These are phyloP conservation scores for Sebastes oblongus DNA, from an alignment of 2,797 vertebrate genomes.

Conservation along the genomic window DNA sequence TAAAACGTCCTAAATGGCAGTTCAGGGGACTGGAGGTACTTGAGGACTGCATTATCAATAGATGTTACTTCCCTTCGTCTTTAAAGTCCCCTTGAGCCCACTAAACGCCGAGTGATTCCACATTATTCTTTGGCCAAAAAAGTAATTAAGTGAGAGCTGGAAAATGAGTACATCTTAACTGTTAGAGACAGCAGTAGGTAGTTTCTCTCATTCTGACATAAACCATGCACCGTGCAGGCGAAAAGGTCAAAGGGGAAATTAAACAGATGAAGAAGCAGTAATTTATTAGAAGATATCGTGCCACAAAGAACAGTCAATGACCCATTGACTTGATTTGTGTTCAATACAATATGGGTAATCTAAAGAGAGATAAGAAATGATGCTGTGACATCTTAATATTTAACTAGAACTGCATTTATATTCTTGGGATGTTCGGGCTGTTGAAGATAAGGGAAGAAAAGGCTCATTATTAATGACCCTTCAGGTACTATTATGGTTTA, in stretches of 20 bases:
- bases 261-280: slow-evolving; percentile 7
- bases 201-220: not conserved
- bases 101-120: not conserved
- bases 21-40: not conserved
- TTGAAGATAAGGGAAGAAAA: not conserved
- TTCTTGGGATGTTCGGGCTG: not conserved
- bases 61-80: not conserved
- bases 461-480: not conserved
- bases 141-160: not conserved
- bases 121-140: not conserved
- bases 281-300: slow-evolving; percentile 5
- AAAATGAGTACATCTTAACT: not conserved
- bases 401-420: not conserved
- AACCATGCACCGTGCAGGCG: not conserved
- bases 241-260: slow-evolving; percentile 35
- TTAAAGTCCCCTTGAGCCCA: not conserved
- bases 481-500: not conserved
- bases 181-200: not conserved
- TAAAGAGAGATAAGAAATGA: not conserved
- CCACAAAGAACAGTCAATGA: slow-evolving; percentile 22
- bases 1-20: not conserved
- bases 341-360: not conserved
- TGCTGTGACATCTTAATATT: not conserved
- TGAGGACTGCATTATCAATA: not conserved
- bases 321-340: slow-evolving; percentile 22